Evolutionary conservation across 2,888 invertebrate species (phyloP).

Genomic region (Rhimphoctona megacephalus): DNA sequence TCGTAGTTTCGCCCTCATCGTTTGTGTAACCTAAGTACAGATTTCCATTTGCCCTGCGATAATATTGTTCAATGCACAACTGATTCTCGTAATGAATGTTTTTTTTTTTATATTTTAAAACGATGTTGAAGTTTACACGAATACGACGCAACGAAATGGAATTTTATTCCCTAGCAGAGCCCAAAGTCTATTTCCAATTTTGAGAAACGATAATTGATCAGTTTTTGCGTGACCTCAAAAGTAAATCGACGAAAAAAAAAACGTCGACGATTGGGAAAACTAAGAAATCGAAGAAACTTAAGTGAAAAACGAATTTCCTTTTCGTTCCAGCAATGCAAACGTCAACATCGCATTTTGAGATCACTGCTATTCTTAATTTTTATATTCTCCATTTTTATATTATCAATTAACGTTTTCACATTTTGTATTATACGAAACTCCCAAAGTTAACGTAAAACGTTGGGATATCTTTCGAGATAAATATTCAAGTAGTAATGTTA

Average conservation of each 20-base stretch:
- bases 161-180: not conserved
- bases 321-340: too few relatives aligned
- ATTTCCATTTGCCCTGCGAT: not conserved
- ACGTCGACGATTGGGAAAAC: too few relatives aligned
- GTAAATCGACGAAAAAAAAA: too few relatives aligned
- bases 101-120: not conserved
- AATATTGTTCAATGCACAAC: not conserved
- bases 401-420: not conserved
- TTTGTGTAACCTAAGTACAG: not conserved
- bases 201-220: too few relatives aligned
- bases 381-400: too few relatives aligned
- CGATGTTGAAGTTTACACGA: not conserved
- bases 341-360: not conserved
- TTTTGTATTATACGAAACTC: not conserved
- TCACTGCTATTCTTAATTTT: too few relatives aligned
- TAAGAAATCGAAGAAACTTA: too few relatives aligned
- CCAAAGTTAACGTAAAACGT: not conserved
- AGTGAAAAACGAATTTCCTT: too few relatives aligned
- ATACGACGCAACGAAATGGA: not conserved
- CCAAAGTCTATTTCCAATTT: too few relatives aligned
- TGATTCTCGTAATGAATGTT: not conserved
- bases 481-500: not conserved
- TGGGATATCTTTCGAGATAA: not conserved
- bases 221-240: too few relatives aligned
- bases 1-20: not conserved